Conservation (phyloP, 53 echinoderm and acorn worm species). For the Mesocentrotus franciscanus region DNA sequence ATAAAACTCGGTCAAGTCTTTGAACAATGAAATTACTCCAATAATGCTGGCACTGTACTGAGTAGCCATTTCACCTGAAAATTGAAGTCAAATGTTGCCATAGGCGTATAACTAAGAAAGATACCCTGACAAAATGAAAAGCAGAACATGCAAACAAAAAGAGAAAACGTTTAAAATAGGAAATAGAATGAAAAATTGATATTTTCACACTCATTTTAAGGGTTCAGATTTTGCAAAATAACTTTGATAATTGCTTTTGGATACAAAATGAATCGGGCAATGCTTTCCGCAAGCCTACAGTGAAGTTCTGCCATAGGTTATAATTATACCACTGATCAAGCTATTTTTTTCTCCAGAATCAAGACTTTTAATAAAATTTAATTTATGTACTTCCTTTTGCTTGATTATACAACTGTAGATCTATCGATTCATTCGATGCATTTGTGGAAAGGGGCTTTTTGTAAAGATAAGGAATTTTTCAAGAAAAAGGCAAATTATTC, state of each 20-base stretch:
- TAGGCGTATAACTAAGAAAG: not conserved
- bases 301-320: not conserved
- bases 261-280: not conserved
- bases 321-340: no score
- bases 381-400: no score
- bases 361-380: no score
- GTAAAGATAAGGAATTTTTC: no score
- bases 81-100: constrained; percentile 13
- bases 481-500: no score
- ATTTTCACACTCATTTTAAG: not conserved
- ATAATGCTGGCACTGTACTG: not conserved
- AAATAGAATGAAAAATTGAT: not conserved
- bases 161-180: not conserved
- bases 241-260: not conserved
- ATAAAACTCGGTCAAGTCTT: constrained; percentile 35
- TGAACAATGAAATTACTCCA: not conserved
- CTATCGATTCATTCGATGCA: no score
- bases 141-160: not conserved
- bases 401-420: no score
- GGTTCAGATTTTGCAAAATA: not conserved
- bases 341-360: no score
- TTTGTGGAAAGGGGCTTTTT: no score
- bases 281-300: not conserved
- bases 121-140: not conserved
- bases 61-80: not conserved